Conservation (phyloP, 2,888 invertebrate genomes). For the Xiphydria camelus region DNA sequence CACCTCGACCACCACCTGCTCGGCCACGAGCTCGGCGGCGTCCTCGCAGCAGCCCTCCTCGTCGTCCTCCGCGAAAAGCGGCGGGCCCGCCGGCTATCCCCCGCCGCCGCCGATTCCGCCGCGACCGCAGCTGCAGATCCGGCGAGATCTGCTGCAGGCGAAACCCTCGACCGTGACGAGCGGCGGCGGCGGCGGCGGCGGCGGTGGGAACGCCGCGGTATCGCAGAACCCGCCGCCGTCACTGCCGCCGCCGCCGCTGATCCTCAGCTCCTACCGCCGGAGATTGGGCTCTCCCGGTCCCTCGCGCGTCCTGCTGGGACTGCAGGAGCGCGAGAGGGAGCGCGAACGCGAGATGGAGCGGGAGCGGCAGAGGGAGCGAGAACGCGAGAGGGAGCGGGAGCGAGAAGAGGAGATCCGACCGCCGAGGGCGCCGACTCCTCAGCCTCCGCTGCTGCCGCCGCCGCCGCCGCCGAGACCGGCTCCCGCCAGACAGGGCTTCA, state of each 20-base stretch:
- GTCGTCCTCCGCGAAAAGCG: constrained; percentile 20
- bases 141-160: constrained; percentile 70
- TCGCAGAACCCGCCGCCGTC: constrained; percentile 44
- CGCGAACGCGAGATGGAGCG: constrained; percentile 34
- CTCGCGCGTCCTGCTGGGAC: constrained; percentile 48
- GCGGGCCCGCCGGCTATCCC: constrained; percentile 16
- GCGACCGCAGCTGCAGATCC: constrained; percentile 69
- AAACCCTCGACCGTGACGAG: constrained; percentile 52
- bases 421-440: constrained; percentile 49
- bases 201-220: constrained; percentile 34
- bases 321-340: constrained; percentile 52
- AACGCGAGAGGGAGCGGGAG: constrained; percentile 33
- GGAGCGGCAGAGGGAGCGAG: constrained; percentile 37
- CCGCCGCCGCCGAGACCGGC: constrained; percentile 66
- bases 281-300: constrained; percentile 53
- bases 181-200: constrained; percentile 54
- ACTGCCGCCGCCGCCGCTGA: constrained; percentile 50
- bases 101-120: constrained; percentile 62
- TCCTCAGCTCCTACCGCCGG: constrained; percentile 50
- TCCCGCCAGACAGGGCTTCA: constrained; percentile 77
- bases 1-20: constrained; percentile 27
- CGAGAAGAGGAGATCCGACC: constrained; percentile 54
- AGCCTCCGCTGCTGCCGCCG: constrained; percentile 59
- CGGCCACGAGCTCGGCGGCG: constrained; percentile 30
- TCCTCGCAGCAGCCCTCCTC: constrained; percentile 22